Base-by-base conservation (phyloP, 2,888 invertebrate genomes). In the Fragum whitleyi region DNA sequence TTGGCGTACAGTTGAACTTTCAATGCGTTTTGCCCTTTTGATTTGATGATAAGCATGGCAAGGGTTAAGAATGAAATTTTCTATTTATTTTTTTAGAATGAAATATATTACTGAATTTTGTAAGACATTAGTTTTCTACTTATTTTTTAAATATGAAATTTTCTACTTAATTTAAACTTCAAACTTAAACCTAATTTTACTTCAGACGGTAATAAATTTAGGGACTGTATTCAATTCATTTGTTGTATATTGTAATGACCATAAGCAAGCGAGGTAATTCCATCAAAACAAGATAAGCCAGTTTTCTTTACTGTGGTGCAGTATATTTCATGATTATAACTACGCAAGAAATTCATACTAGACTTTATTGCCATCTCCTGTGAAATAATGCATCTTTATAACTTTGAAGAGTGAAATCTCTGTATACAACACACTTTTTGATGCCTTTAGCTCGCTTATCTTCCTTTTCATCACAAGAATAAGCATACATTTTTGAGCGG, bases 241-340 rank as follows among this genome's bases (percentile, higher is more conserved):
- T 68, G 68, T 65, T 72, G 29, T 59, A 78, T 73, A 68, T 68
- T 59, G n/a, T 73, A 68, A 69, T 78, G 77, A 19, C 77, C 77
- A 68, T 78, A 69, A 16, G 77, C 77, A 14, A 68, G 51, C 7
- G 59, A 59, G n/a, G 19, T 67, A 61, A 78, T 51, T 73, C 68
- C 68, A 78, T 78, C 77, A 68, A 78, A 78, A 67, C 77, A 73
- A 1, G 68, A 73, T n/a, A 68, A 59, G 16, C 74, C 69, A n/a
- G 68, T 61, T 70, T 86, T 83, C 16, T 42, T 77, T 19, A 81
- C 61, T 32, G 55, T 68, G 36, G 69, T 59, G 11, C 65, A 65
- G 32, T 71, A 83, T 19, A 86, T 76, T 28, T 79, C 65, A 70
- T 86, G 83, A 21, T 81, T 39, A 68, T 81, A 47, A 32, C 74